Conservation (phyloP, 2,113 vertebrate species). For the Vulpes ferrilata region DNA sequence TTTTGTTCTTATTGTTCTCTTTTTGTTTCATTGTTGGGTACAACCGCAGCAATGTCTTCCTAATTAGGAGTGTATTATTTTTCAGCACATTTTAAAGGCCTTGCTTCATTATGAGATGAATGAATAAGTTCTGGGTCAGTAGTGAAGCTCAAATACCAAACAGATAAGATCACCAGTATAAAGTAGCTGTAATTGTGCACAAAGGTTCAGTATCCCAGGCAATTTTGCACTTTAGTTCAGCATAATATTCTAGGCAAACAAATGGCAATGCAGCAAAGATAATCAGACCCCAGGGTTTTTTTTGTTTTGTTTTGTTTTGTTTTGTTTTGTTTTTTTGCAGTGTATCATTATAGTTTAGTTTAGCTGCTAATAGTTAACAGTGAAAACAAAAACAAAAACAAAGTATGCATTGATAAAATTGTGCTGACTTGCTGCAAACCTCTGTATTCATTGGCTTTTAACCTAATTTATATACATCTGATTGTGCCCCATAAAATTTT, state of each 20-base stretch:
- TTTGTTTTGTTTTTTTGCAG: background rate
- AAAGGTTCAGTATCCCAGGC: background rate
- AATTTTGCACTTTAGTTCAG: conserved; percentile 10
- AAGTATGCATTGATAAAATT: conserved; percentile 63
- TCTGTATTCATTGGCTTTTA: conserved; percentile 59
- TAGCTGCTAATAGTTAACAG: conserved; percentile 59
- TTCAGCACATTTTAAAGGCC: background rate
- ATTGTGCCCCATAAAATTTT: conserved; percentile 61
- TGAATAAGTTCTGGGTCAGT: background rate
- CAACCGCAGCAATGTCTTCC: background rate
- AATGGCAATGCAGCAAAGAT: background rate
- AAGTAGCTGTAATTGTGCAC: background rate
- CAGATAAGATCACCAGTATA: background rate
- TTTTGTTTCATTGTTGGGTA: background rate
- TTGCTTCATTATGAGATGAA: background rate
- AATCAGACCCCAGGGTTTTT: background rate
- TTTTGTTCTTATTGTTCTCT: background rate
- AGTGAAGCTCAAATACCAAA: background rate
- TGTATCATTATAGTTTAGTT: conserved; percentile 56
- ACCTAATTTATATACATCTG: conserved; percentile 52
- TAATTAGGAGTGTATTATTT: background rate
- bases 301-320: too few species aligned
- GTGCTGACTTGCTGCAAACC: background rate
- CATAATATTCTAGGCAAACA: background rate
- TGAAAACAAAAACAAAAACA: background rate